Evolutionary conservation across 2,888 invertebrate genomes (phyloP), one percentile per base, ranked within the genome.

Genomic region (Chrysotoxum bicinctum): DNA sequence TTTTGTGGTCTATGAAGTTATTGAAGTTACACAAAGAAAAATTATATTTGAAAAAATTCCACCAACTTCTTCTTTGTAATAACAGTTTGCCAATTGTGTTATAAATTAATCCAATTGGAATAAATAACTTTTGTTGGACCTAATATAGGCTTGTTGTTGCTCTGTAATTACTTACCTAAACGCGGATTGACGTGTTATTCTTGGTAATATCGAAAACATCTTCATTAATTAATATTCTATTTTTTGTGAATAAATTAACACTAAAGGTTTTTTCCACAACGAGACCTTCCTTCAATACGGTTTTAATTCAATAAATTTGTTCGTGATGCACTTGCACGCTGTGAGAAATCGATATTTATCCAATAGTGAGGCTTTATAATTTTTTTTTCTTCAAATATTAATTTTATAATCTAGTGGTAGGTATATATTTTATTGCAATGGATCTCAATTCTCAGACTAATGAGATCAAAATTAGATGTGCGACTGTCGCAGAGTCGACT

Each of bases 391-490:
- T 56, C 56, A 26, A 60, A 37, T 56, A 43, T 30, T 26, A 19
- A 45, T 45, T 64, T 45, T 30, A 14, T 45, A 64, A 64, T 64
- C 7, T 6, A 32, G 19, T 43, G 7, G 43, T 64, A 19, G 30
- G 45, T 64, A 64, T 60, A 60, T 45, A 32, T 45, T 45, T 64
- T 45, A 30, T 62, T 45, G 16, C 14, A 62, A 62, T 7, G 6
- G 16, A 64, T 58, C 58, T 37, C 58, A 43, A 12, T 45, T 58
- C 58, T 37, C 58, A 43, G 19, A 50, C 50, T 23, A 50, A 32
- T 66, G 45, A 35, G 43, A 48, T 66, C 48, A 66, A 50, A 66
- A 66, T 66, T 50, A 66, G 50, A 66, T 66, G 35, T 66, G 35
- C 35, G 50, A 66, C 66, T 66, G 66, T 45, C 30, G 45, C 12